A percentile compares a stretch with the other conserved stretches of the same genome.
phyloP scores from a whole-genome alignment of 2,797 vertebrate genomes.

The Parambassis ranga region DNA sequence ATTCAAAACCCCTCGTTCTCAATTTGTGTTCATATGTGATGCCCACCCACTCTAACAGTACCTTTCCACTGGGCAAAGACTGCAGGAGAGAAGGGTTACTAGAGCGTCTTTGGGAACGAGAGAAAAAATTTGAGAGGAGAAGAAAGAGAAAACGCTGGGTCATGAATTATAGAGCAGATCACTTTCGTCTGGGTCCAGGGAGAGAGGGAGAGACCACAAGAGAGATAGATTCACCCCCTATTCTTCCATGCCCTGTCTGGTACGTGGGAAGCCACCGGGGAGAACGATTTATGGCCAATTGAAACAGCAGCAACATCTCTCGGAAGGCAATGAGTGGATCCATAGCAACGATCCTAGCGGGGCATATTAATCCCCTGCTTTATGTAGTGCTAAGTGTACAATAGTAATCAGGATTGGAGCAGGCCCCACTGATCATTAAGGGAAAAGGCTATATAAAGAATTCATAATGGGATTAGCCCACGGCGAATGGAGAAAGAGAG shows the following conservation, averaged over 20 bases:
- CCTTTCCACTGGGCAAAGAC: constrained; percentile 28
- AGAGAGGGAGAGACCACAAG: constrained; percentile 73
- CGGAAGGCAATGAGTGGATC: constrained; percentile 95
- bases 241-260: constrained; percentile 90
- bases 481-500: constrained; percentile 88
- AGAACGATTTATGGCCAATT: constrained; percentile 99
- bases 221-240: constrained; percentile 81
- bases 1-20: constrained; percentile 19
- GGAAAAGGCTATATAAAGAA: constrained; percentile 99
- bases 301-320: constrained; percentile 98
- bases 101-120: constrained; percentile 66
- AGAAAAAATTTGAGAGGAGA: constrained; percentile 64
- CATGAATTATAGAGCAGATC: constrained; percentile 97
- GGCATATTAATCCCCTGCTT: constrained; percentile 99
- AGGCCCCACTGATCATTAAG: constrained; percentile 99
- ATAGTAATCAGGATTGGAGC: constrained; percentile 99
- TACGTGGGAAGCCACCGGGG: constrained; percentile 92
- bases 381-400: constrained; percentile 99
- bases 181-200: constrained; percentile 86
- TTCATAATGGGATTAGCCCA: constrained; percentile 99
- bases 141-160: constrained; percentile 80
- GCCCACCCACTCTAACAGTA: constrained; percentile 36
- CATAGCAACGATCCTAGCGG: constrained; percentile 99
- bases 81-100: constrained; percentile 51
- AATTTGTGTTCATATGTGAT: constrained; percentile 20